These are phyloP conservation scores for Pinctada fucata DNA, from an alignment of 2,888 invertebrate species.

Conservation along the genomic window DNA sequence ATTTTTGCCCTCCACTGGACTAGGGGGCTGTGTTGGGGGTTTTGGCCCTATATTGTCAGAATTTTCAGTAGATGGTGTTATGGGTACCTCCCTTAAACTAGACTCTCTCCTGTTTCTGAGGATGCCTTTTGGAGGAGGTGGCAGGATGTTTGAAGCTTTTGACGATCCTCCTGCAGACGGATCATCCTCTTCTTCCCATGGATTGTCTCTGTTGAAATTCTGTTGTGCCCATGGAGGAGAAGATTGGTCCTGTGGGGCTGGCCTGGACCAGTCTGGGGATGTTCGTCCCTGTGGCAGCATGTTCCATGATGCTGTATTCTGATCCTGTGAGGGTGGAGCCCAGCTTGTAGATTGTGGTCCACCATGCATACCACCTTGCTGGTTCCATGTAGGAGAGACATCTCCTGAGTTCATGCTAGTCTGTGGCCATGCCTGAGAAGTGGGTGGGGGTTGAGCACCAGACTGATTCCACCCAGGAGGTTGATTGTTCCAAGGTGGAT, in stretches of 20 bases:
- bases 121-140: constrained; percentile 54
- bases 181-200: constrained; percentile 30
- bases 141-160: constrained; percentile 25
- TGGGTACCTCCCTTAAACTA: constrained; percentile 51
- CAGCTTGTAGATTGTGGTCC: constrained; percentile 20
- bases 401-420: not conserved
- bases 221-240: constrained; percentile 10
- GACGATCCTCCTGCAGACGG: not conserved
- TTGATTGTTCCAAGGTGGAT: constrained; percentile 19
- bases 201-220: not conserved
- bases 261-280: not conserved
- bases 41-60: constrained; percentile 43
- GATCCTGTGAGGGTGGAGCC: not conserved
- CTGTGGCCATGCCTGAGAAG: constrained; percentile 19
- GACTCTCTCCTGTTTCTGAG: constrained; percentile 51
- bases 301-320: not conserved
- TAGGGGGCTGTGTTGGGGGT: constrained; percentile 42
- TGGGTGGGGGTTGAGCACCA: constrained; percentile 23
- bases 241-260: constrained; percentile 12
- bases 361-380: constrained; percentile 37
- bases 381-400: constrained; percentile 34
- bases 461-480: constrained; percentile 9
- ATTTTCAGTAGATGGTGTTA: constrained; percentile 43
- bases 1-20: constrained; percentile 24
- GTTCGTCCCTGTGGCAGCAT: constrained; percentile 1